Percentiles rank a stretch among this genome's conserved stretches.
These are phyloP conservation scores for Hypomesus transpacificus DNA, from an alignment of 2,113 vertebrate genomes.

Conservation along the genomic window DNA sequence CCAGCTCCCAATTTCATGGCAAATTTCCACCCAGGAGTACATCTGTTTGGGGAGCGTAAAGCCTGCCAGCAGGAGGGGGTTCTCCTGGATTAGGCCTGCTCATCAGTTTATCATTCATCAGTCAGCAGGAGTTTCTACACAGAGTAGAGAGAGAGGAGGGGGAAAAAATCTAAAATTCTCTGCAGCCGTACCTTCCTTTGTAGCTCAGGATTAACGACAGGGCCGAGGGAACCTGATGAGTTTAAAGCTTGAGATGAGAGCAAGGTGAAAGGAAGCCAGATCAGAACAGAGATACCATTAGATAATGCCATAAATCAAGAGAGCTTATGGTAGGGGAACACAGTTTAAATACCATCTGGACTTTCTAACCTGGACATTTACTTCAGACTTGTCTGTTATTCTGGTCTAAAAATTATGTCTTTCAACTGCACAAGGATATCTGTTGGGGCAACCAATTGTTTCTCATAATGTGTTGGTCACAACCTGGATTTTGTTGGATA, in stretches of 20 bases:
- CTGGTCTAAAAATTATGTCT: conserved; percentile 39
- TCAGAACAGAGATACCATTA: conserved; percentile 73
- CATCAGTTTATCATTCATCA: conserved; percentile 75
- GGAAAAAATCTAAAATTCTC: conserved; percentile 59
- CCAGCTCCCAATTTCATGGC: conserved; percentile 70
- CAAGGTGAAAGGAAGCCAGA: conserved; percentile 70
- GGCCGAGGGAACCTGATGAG: conserved; percentile 68
- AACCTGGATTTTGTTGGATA: too few species aligned
- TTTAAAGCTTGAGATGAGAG: conserved; percentile 71
- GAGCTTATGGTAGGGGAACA: conserved; percentile 60
- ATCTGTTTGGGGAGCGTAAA: conserved; percentile 68
- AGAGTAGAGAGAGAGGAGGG: conserved; percentile 20
- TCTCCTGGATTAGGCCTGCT: conserved; percentile 68
- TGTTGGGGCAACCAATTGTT: too few species aligned
- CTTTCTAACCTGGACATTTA: conserved; percentile 67
- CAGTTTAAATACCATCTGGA: conserved; percentile 70
- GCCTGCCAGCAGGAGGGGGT: conserved; percentile 58
- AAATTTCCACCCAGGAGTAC: conserved; percentile 63
- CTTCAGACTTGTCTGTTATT: conserved; percentile 51
- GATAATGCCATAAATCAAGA: conserved; percentile 74
- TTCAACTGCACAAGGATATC: too few species aligned
- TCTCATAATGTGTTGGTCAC: too few species aligned
- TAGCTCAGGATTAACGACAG: conserved; percentile 72
- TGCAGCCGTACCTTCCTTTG: conserved; percentile 67
- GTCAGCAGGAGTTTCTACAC: conserved; percentile 52